Evolutionary conservation across 2,797 vertebrate genomes (phyloP).

Genomic region (Sternarchorhynchus goeldii): DNA sequence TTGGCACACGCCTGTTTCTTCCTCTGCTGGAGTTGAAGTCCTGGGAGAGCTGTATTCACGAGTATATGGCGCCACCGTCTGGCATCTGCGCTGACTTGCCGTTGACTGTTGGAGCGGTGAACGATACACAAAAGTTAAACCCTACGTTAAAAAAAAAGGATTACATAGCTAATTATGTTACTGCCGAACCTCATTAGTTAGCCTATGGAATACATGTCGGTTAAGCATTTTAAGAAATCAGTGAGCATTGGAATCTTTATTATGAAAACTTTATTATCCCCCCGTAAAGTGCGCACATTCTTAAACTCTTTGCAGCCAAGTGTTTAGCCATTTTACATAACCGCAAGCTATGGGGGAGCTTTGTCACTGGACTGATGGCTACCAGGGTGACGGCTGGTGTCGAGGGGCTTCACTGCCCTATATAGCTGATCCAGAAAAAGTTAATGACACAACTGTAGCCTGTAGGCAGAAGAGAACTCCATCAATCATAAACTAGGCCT

Average conservation of each 20-base stretch:
- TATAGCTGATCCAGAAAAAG: constrained; percentile 52
- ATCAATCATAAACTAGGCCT: constrained; percentile 45
- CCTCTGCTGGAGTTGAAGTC: constrained; percentile 10
- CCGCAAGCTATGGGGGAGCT: constrained; percentile 5
- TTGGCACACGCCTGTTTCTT: constrained; percentile 26
- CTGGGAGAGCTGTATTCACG: constrained; percentile 56
- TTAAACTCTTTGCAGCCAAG: background rate
- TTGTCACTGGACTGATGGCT: constrained; percentile 29
- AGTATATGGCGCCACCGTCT: constrained; percentile 73
- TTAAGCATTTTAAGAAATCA: too few species aligned
- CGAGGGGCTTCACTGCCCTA: constrained; percentile 42
- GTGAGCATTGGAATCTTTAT: background rate
- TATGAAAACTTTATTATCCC: background rate
- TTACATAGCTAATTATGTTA: too few species aligned
- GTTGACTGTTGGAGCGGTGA: background rate
- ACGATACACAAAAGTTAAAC: background rate
- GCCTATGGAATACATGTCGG: too few species aligned
- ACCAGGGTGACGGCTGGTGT: constrained; percentile 50
- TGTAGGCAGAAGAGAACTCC: constrained; percentile 28
- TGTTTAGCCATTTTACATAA: constrained; percentile 22
- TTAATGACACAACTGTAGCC: constrained; percentile 46
- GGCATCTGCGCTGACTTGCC: constrained; percentile 29
- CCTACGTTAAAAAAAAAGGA: too few species aligned
- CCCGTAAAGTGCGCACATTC: background rate
- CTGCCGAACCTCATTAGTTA: too few species aligned